These are phyloP conservation scores for Actinemys pallida DNA, from an alignment of 2,113 vertebrate species.

Conservation along the genomic window DNA sequence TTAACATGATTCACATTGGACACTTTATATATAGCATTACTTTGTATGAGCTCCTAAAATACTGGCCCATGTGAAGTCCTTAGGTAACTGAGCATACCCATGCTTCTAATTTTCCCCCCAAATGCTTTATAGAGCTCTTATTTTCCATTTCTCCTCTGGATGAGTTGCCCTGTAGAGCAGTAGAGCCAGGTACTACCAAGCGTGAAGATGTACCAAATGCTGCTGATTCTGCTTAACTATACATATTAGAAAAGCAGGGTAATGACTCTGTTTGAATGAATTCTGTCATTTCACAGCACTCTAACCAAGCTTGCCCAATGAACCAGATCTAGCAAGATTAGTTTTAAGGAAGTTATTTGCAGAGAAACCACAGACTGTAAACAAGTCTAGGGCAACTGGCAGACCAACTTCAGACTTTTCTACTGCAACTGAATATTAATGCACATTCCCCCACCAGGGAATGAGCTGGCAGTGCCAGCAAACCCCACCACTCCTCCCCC, in stretches of 20 bases:
- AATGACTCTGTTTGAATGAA: not conserved
- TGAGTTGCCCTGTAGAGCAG: not conserved
- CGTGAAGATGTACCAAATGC: not conserved
- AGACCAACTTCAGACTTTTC: not conserved
- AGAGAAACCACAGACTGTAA: not conserved
- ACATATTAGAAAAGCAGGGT: not conserved
- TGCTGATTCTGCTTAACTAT: not conserved
- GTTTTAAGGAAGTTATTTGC: not conserved
- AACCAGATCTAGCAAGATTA: not conserved
- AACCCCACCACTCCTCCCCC: not conserved
- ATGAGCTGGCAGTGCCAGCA: not conserved
- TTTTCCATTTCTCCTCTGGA: not conserved
- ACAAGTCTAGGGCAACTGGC: not conserved
- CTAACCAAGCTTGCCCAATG: not conserved
- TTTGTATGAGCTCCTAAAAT: not conserved
- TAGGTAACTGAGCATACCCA: not conserved
- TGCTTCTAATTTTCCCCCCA: accelerated
- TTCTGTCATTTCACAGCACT: not conserved
- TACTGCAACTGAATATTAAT: not conserved
- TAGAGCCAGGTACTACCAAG: not conserved
- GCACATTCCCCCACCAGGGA: not conserved
- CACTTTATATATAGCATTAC: not conserved
- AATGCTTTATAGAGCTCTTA: not conserved
- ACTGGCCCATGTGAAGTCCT: not conserved
- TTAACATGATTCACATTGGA: accelerated